A percentile compares a stretch with the other conserved stretches of the same genome.
Conservation (phyloP, 23 tunicate species). For the Styela plicata region DNA sequence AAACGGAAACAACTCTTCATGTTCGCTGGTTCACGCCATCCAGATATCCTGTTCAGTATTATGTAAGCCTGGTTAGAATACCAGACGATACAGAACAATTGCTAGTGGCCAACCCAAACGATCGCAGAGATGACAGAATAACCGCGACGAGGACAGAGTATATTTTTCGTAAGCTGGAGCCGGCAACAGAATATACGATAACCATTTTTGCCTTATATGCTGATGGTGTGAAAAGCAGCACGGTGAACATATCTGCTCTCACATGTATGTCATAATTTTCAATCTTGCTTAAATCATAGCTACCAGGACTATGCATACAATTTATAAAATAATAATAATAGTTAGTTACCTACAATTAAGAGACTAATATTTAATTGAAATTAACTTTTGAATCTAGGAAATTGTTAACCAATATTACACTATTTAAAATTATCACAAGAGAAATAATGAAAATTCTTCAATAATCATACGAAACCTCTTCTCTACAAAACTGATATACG, state of each 20-base stretch:
- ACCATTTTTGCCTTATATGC: neutral
- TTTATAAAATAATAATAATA: neutral
- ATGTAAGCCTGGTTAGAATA: constrained; percentile 4
- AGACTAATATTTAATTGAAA: too few relatives aligned
- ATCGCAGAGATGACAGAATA: neutral
- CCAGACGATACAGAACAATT: neutral
- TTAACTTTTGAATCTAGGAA: too few relatives aligned
- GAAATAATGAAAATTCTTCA: too few relatives aligned
- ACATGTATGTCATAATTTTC: constrained; percentile 6
- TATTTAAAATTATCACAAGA: too few relatives aligned
- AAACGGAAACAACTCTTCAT: neutral
- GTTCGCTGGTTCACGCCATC: neutral
- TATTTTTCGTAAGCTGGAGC: neutral
- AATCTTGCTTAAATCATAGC: neutral
- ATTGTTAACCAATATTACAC: too few relatives aligned
- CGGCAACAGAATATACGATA: neutral
- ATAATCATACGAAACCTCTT: too few relatives aligned
- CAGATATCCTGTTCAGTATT: neutral
- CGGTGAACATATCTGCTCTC: constrained; percentile 1
- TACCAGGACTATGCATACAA: too few relatives aligned
- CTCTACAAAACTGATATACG: too few relatives aligned
- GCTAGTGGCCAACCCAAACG: neutral
- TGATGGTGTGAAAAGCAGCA: neutral
- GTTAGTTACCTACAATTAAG: too few relatives aligned
- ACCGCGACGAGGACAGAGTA: neutral